A percentile compares a stretch with the other conserved stretches of the same genome.
Evolutionary conservation across 2,113 vertebrate species (phyloP).

Genomic region (Arvicanthis niloticus): DNA sequence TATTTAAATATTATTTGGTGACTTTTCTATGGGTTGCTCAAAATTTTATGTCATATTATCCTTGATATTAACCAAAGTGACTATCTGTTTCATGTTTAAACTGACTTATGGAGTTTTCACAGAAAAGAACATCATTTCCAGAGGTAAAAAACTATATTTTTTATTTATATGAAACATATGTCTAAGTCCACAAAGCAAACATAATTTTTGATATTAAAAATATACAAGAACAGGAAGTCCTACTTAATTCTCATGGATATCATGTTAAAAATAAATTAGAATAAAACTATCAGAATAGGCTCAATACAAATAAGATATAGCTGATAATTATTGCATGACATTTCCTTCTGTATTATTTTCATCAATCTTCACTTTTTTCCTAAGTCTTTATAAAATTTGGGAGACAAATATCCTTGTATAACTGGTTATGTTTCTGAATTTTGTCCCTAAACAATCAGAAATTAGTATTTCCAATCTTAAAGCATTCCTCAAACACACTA

Average conservation of each 20-base stretch:
- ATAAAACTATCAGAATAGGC: neutral
- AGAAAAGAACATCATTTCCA: neutral
- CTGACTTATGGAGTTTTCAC: neutral
- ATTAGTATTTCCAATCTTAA: neutral
- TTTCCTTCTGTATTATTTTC: neutral
- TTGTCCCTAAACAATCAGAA: neutral
- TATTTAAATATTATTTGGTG: neutral
- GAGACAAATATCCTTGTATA: neutral
- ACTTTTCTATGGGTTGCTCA: neutral
- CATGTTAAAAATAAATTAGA: neutral
- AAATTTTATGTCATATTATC: neutral
- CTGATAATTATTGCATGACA: neutral
- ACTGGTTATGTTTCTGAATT: neutral
- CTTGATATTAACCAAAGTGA: neutral
- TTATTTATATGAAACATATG: neutral
- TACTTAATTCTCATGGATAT: neutral
- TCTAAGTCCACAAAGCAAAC: neutral
- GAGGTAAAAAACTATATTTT: too few relatives aligned
- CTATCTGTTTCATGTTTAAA: neutral
- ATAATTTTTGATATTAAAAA: slow-evolving; percentile 4
- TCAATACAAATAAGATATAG: neutral
- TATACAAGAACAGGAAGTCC: slow-evolving; percentile 4
- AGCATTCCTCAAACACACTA: neutral
- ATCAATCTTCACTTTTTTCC: neutral
- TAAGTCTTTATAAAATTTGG: neutral